Conservation (phyloP, 1,140 invertebrate species). For the Drosophila nannoptera region DNA sequence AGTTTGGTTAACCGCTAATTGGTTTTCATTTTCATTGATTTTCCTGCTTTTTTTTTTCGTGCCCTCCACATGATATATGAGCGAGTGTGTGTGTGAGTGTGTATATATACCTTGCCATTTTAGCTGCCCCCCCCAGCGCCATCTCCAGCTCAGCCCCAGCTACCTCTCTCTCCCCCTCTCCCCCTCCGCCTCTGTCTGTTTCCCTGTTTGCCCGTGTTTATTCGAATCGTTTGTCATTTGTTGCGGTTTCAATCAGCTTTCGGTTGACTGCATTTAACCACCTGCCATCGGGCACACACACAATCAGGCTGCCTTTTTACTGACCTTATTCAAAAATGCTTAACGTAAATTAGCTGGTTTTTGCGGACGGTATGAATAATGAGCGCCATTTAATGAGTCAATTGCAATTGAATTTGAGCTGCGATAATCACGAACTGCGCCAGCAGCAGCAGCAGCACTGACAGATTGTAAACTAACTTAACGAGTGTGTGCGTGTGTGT, state of each 20-base stretch:
- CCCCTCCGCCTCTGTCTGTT: neutral
- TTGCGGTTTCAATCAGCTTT: slow-evolving; percentile 74
- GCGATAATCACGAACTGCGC: slow-evolving; percentile 24
- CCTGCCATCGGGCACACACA: neutral
- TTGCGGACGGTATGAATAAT: slow-evolving; percentile 69
- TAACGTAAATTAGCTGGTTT: slow-evolving; percentile 76
- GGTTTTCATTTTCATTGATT: slow-evolving; percentile 77
- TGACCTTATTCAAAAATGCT: slow-evolving; percentile 77
- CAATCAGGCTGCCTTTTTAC: slow-evolving; percentile 10
- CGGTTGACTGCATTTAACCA: slow-evolving; percentile 52
- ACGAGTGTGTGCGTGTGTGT: slow-evolving; percentile 19
- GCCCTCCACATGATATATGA: slow-evolving; percentile 24
- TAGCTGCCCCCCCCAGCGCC: no score
- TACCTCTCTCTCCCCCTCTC: no score
- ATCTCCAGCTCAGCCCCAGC: no score
- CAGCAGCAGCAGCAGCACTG: slow-evolving; percentile 11
- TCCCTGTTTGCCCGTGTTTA: slow-evolving; percentile 40
- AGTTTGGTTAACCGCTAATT: slow-evolving; percentile 77
- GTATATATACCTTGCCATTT: neutral
- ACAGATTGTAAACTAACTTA: slow-evolving; percentile 33
- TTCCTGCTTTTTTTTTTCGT: slow-evolving; percentile 41
- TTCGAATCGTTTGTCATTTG: slow-evolving; percentile 75
- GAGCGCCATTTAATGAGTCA: slow-evolving; percentile 68
- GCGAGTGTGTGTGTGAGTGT: slow-evolving; percentile 15
- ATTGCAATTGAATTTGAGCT: slow-evolving; percentile 65